Base-by-base conservation (phyloP, 2,888 invertebrate genomes). In the Erpobdella octoculata region DNA sequence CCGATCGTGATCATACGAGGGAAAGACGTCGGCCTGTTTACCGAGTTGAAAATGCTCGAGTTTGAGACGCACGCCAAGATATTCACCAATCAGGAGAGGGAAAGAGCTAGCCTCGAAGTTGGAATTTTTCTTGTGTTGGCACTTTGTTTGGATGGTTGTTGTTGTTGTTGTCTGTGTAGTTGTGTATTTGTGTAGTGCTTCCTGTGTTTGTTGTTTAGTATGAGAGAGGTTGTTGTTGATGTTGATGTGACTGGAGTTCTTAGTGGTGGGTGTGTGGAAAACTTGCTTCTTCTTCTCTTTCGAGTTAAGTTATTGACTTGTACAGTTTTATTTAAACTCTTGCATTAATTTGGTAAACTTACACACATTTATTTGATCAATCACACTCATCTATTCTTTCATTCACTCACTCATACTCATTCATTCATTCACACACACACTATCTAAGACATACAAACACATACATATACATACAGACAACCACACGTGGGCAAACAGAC, bases 1-100 rank as follows among this genome's bases (percentile, higher is more conserved):
- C 80, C 80, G 15, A 78, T 80, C 31, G 76, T 80, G 37, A 73
- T 78, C 21, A 76, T 79, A 33, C 74, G 72, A 37, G 79, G 78
- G 3, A 70, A 74, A 15, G 78, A 79, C 33, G 80, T 79, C 2
- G 74, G 68, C 65, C 74, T 76, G 37, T 75, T 80, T 59, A 78
- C 79, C 78, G 73, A 73, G 9, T 78, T 79, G 37, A 77, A 79
- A 61, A 76, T 76, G 72, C 75, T 77, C 0, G 76, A 78, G 70
- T 71, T 76, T 31, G 74, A 77, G 68, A 79, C 79, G 0, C 71
- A 78, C 21, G 78, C 78, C 8, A 72, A 78, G 28, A 77, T 78
- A 64, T 68, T 67, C 25, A 35, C 71, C 2, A n/a, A n/a, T n/a
- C n/a, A n/a, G n/a, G 71, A 71, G 8, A 53, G 46, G 33, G 41